Conservation (phyloP, 2,888 invertebrate species). For the Lydus trimaculatus region DNA sequence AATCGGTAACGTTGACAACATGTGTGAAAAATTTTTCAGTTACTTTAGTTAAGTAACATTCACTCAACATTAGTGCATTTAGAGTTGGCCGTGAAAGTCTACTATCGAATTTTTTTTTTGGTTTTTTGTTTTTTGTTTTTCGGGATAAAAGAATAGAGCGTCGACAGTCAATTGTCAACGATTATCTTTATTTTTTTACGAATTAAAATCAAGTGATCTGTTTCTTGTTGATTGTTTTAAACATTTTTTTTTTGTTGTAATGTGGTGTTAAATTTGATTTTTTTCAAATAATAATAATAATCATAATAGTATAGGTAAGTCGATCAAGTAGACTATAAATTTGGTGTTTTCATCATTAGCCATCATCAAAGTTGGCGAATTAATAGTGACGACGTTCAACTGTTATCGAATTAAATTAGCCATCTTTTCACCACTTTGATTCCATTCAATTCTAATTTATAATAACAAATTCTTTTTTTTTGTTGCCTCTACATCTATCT, state of each 20-base stretch:
- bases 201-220: slow-evolving; percentile 14
- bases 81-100: slow-evolving; percentile 47
- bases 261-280: slow-evolving; percentile 16
- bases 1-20: slow-evolving; percentile 53
- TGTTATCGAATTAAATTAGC: slow-evolving; percentile 40
- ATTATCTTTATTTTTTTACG: slow-evolving; percentile 46
- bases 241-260: no score
- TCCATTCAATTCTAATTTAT: background rate
- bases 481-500: background rate
- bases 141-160: slow-evolving; percentile 18
- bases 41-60: slow-evolving; percentile 47
- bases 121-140: background rate
- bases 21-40: slow-evolving; percentile 54
- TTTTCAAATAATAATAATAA: slow-evolving; percentile 16
- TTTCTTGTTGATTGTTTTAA: no score
- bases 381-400: slow-evolving; percentile 44
- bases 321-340: slow-evolving; percentile 16
- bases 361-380: slow-evolving; percentile 37
- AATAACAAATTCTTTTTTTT: background rate
- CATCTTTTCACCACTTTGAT: slow-evolving; percentile 38
- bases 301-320: slow-evolving; percentile 10
- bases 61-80: slow-evolving; percentile 56
- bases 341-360: slow-evolving; percentile 37
- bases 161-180: slow-evolving; percentile 51
- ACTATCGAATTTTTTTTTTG: background rate